A percentile compares a stretch with the other conserved stretches of the same genome.
Conservation (phyloP, 2,888 invertebrate genomes). For the Yponomeuta cagnagella region DNA sequence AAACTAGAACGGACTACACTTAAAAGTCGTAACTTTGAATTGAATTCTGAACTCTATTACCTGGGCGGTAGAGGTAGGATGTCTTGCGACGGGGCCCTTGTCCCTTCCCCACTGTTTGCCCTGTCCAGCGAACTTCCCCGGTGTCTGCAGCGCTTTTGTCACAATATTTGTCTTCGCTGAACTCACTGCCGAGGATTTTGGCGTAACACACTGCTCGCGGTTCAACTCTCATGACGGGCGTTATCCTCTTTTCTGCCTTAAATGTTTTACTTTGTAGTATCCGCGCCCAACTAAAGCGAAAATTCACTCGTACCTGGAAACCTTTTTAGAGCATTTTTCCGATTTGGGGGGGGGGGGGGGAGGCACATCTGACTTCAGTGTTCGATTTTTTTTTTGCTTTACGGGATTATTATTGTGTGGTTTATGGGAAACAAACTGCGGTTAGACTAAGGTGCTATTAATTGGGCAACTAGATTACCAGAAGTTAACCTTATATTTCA, state of each 20-base stretch:
- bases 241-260: constrained; percentile 16
- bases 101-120: constrained; percentile 15
- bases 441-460: too few species aligned
- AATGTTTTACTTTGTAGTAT: constrained; percentile 14
- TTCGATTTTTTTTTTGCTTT: too few species aligned
- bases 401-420: too few species aligned
- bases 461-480: too few species aligned
- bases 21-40: not conserved
- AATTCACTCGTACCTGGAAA: not conserved
- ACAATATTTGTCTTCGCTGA: constrained; percentile 57
- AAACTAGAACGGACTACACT: not conserved
- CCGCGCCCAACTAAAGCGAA: not conserved
- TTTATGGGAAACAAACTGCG: too few species aligned
- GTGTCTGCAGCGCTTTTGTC: constrained; percentile 44
- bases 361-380: too few species aligned
- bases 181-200: constrained; percentile 38
- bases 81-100: not conserved
- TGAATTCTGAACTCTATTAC: not conserved
- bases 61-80: not conserved
- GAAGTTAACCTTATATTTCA: too few species aligned
- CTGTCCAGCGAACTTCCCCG: constrained; percentile 14
- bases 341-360: too few species aligned
- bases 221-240: constrained; percentile 15
- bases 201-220: constrained; percentile 17
- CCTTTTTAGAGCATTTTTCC: not conserved